Evolutionary conservation across 2,113 vertebrate genomes (phyloP), one percentile per base, ranked within the genome.

Genomic region (Chrysochloris asiatica): DNA sequence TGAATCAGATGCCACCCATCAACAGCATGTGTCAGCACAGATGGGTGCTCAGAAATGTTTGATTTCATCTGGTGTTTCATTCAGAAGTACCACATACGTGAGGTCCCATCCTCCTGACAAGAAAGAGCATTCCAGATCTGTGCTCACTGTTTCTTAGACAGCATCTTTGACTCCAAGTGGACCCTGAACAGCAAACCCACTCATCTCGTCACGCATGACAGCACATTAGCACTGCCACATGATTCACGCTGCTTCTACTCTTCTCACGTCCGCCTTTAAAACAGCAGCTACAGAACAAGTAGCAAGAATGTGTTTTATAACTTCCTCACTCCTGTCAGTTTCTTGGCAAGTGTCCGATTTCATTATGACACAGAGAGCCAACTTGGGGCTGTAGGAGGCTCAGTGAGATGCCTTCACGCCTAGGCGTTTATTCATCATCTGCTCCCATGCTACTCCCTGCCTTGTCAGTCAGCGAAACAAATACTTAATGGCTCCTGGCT

Each of bases 401-500:
- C 1, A 0, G 0, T 0, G 3, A n/a, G 79, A 16, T 1, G 43
- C 80, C 1, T 19, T 0, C 1, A 14, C 0, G 12, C 26, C 6
- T 0, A 21, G 48, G 33, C 2, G 3, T 38, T 36, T 50, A 63
- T 45, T 38, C 73, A 9, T 33, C 73, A 8, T 7, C 38, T 8
- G 19, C 47, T 16, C 33, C 33, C 45, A 1, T 0, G 38, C 76
- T 5, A 38, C 36, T 30, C 30, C 59, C 26, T 3, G 73, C 67
- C 69, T 12, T 12, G 17, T 26, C 38, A 12, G 56, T 75, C 88
- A 36, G 73, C 59, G 24, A 30, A 16, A 17, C 43, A 47, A 11
- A 59, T 24, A 0, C 41, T 19, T 38, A 5, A 10, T 0, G 2
- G 36, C 36, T 63, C 54, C 45, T 2, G 4, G 8, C 41, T 56